Base-by-base conservation (phyloP, 1,140 invertebrate genomes). In the Saccostrea glomerata region DNA sequence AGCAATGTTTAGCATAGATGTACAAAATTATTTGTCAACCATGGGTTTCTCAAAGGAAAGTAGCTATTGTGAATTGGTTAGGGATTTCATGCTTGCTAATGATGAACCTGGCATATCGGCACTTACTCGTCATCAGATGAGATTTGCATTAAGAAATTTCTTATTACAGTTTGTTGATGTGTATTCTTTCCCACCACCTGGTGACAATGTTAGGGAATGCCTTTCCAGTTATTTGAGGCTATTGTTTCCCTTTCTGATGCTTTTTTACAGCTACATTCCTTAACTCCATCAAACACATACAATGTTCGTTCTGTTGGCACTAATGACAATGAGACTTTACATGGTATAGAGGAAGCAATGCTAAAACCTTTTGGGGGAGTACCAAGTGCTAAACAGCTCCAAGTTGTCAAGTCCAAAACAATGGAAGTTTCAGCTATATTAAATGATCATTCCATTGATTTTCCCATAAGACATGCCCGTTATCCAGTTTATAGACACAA, bases 281-380 rank as follows among this genome's bases (percentile, higher is more conserved):
- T 70, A n/a, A 70, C n/a, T n/a, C 63, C 63, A 70, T n/a, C 20
- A 20, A n/a, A n/a, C 17, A 20, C 63, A 20, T 70, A 70, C 63
- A 70, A 70, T n/a, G 63, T 70, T 20, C 15, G n/a, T 20, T 15
- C 63, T 25, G n/a, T 70, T 20, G n/a, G 63, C 23, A 70, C 63
- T 9, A 70, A 70, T 70, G 63, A 70, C n/a, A 70, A 70, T 20
- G 63, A 70, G 63, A 36, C 30, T 36, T 36, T 36, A 36, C 30
- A 36, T 36, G 30, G 30, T 36, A 36, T 36, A 36, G 30, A 36
- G 30, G 30, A 36, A 36, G 63, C 63, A 20, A 70, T 70, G 63
- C n/a, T 70, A n/a, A 70, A 70, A 70, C 63, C 63, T n/a, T 70
- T 70, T 70, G 63, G 63, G n/a, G 63, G 30, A 36, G 30, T 36